Conservation (phyloP, 2,113 vertebrate genomes). For the Crypturellus undulatus region DNA sequence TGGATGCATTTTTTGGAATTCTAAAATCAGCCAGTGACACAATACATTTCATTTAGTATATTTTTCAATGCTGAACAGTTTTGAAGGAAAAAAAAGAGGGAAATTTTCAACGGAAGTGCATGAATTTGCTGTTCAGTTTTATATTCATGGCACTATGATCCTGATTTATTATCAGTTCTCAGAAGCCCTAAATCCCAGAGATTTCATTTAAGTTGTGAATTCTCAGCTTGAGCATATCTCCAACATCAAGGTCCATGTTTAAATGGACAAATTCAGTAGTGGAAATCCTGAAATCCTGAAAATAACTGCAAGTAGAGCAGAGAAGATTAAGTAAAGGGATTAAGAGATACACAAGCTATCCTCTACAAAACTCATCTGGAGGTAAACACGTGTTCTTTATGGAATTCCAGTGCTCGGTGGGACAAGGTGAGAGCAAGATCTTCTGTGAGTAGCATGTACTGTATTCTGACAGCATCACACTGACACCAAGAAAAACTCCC, state of each 20-base stretch:
- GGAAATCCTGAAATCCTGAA: conserved; percentile 44
- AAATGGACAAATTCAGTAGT: conserved; percentile 49
- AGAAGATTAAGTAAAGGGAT: conserved; percentile 55
- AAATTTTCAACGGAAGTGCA: background rate
- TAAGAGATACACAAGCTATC: conserved; percentile 22
- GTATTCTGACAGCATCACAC: background rate
- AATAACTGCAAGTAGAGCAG: conserved; percentile 57
- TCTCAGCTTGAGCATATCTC: background rate
- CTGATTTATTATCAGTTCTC: background rate
- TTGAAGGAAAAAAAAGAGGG: background rate
- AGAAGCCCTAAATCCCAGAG: background rate
- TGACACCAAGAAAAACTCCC: background rate
- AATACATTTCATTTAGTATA: background rate
- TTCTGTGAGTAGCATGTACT: background rate
- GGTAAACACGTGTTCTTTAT: background rate
- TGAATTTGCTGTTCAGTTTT: background rate
- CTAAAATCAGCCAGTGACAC: background rate
- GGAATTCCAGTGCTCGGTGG: background rate
- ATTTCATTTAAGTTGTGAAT: background rate
- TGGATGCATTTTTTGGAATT: background rate
- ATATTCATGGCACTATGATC: background rate
- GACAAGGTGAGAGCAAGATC: background rate
- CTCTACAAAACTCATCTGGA: conserved; percentile 32
- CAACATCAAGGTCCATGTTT: background rate
- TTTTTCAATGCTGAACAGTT: background rate